Base-by-base conservation (phyloP, 1,140 invertebrate genomes). In the Oscheius sp. region DNA sequence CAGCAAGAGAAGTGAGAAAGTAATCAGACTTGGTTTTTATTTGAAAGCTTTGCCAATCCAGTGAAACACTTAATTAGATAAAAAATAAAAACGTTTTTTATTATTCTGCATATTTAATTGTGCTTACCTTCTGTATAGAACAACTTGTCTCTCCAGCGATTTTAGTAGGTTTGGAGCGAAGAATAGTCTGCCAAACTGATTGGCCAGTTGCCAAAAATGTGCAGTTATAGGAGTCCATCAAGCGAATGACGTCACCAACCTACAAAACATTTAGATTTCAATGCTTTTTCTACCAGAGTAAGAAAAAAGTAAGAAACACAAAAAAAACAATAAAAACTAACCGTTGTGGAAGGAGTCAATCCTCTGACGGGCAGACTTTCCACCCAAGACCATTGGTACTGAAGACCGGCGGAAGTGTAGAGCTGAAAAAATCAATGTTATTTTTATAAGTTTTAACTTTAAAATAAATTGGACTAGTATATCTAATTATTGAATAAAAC, bases 311-410 rank as follows among this genome's bases (percentile, higher is more conserved):
- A 15, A 45, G 18, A 45, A 45, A 18, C 23, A 18, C 0, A 0
- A 45, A 45, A 45, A 45, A 18, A 45, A 18, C 0, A 45, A 45
- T 45, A 18, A 45, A 45, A 45, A 45, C n/a, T n/a, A 23, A 45
- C 29, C 18, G 61, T 63, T 7, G 32, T 34, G 10, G 61, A 42
- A 18, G 61, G 61, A 26, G 32, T 63, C 4, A 63, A 18, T 36
- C 61, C 61, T 1, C 61, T 26, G 23, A 63, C 29, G 23, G 32
- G 32, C 7, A 63, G 36, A 26, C 26, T 34, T 26, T 63, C 36
- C 26, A 63, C 32, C 61, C 61, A 63, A 10, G 61, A 36, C 61
- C 61, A 63, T 63, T 63, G 61, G 36, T 63, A 63, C 61, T 63
- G 61, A 7, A 63, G 61, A 32, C 26, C 61, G 10, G 4, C 4